Evolutionary conservation across 1,140 invertebrate species (phyloP).

Genomic region (Drosophila bifasciata): DNA sequence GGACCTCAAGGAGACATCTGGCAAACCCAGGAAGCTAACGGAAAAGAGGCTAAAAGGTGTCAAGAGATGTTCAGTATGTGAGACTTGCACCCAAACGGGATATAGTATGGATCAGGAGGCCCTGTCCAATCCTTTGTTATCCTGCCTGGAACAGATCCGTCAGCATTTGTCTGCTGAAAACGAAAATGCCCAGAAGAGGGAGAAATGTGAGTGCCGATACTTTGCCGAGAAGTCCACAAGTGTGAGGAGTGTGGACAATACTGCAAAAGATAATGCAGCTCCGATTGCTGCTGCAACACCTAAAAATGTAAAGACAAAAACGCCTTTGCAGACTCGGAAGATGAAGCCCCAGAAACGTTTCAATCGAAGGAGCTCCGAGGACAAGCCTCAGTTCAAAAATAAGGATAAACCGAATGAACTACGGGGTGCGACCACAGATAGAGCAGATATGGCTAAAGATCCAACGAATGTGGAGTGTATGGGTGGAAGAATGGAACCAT

Average conservation of each 20-base stretch:
- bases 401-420: background rate
- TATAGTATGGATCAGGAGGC: background rate
- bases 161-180: constrained; percentile 2
- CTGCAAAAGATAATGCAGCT: background rate
- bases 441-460: background rate
- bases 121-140: constrained; percentile 7
- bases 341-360: background rate
- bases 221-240: constrained; percentile 31
- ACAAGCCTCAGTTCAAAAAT: background rate
- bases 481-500: no score
- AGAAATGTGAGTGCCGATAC: background rate
- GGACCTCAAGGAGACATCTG: background rate
- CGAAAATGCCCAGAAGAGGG: background rate
- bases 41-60: constrained; percentile 5
- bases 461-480: background rate
- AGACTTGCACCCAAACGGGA: constrained; percentile 32
- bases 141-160: constrained; percentile 20
- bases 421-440: no score
- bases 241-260: background rate
- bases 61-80: background rate
- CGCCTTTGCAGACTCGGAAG: background rate
- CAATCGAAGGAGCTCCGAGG: background rate
- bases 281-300: no score
- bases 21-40: background rate
- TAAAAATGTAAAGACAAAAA: background rate